phyloP scores from a whole-genome alignment of 2,113 vertebrate species.

The Platichthys flesus region DNA sequence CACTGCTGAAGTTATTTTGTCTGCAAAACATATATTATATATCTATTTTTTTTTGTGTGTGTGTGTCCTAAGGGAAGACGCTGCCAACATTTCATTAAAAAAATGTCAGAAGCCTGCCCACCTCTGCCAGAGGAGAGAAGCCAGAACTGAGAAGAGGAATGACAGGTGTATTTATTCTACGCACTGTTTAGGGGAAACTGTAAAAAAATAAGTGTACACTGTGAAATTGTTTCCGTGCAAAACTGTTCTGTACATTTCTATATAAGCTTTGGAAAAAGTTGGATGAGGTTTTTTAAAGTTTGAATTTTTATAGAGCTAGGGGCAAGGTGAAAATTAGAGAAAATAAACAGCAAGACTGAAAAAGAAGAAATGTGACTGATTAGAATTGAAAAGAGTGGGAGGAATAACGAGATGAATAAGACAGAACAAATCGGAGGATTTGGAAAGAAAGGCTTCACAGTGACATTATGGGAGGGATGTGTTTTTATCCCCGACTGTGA shows the following conservation, averaged over 20 bases:
- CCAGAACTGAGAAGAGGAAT: background rate
- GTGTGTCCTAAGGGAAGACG: constrained; percentile 19
- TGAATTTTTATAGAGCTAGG: background rate
- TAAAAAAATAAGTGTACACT: background rate
- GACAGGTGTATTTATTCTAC: background rate
- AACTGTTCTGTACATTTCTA: background rate
- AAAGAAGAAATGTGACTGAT: background rate
- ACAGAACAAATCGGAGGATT: constrained; percentile 5
- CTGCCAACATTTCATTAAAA: constrained; percentile 3
- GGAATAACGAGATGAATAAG: constrained; percentile 3
- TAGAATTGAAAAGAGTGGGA: constrained; percentile 10
- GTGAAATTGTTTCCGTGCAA: background rate
- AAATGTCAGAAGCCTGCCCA: background rate
- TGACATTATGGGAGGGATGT: constrained; percentile 50
- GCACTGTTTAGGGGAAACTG: background rate
- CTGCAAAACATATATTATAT: background rate
- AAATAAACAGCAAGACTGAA: background rate
- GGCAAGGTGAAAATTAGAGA: background rate
- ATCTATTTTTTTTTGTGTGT: background rate
- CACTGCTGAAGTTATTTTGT: background rate
- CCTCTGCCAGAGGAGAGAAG: background rate
- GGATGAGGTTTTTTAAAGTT: background rate
- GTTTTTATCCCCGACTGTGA: constrained; percentile 19
- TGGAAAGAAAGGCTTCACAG: constrained; percentile 26
- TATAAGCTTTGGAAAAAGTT: background rate